Conservation (phyloP, 1,140 invertebrate genomes). For the Cherax destructor region DNA sequence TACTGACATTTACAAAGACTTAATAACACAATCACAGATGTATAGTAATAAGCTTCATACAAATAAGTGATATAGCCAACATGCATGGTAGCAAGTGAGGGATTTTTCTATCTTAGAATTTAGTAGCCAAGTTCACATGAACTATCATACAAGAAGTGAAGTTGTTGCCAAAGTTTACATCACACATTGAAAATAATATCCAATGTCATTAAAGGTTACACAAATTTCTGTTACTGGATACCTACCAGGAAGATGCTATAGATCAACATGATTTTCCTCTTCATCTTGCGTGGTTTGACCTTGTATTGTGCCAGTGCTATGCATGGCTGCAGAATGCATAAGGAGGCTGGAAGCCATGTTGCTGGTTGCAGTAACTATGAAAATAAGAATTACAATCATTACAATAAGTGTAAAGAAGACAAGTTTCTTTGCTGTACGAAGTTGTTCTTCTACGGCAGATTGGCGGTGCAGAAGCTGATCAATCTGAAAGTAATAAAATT, state of each 20-base stretch:
- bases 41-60: too few relatives aligned
- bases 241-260: neutral
- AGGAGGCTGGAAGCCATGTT: conserved; percentile 52
- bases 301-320: neutral
- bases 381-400: too few relatives aligned
- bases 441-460: conserved; percentile 45
- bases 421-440: conserved; percentile 34
- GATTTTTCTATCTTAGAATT: too few relatives aligned
- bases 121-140: too few relatives aligned
- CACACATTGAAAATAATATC: conserved; percentile 3
- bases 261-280: neutral
- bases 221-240: neutral
- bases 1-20: too few relatives aligned
- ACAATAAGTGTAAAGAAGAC: conserved; percentile 36
- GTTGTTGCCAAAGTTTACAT: neutral
- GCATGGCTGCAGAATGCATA: conserved; percentile 20
- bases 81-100: too few relatives aligned
- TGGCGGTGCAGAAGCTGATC: conserved; percentile 51
- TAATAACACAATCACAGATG: too few relatives aligned
- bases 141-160: neutral
- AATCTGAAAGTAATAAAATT: conserved; percentile 35
- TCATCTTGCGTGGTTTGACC: neutral
- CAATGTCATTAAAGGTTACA: neutral
- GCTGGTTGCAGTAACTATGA: conserved; percentile 38
- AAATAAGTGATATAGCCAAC: too few relatives aligned